Base-by-base conservation (phyloP, 1,140 invertebrate genomes). In the Sycophila sp. region DNA sequence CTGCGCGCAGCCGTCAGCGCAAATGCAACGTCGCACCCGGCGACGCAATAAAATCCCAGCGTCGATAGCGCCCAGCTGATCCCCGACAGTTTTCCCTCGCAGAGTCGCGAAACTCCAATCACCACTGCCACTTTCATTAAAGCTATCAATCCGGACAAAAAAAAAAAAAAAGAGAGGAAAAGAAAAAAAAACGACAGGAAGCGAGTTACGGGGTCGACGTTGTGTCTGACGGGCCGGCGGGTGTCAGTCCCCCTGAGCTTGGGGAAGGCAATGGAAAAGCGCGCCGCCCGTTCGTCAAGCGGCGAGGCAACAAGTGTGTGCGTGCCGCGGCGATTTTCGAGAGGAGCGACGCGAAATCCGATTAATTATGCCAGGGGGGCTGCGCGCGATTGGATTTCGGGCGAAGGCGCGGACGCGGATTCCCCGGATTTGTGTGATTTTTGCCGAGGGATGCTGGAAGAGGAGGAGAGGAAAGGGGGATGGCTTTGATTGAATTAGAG, bases 321-420 rank as follows among this genome's bases (percentile, higher is more conserved):
- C 40, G 40, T 40, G 28, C 19, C 42, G 28, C 28, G n/a, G 4
- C 17, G 36, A 67, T 67, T 59, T 58, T 40, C n/a, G 45, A 26
- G 8, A 2, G 19, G 38, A 8, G 49, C 7, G 13, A 26, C 30
- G 51, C 11, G 13, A 49, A 36, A 71, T 71, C 38, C 69, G 60
- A 64, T 71, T 71, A 71, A 64, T 71, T 71, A 71, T 64, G 3
- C 26, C 36, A n/a, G n/a, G n/a, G n/a, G n/a, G n/a, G n/a, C n/a
- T n/a, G n/a, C n/a, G n/a, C 26, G 30, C 34, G 17, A 69, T 69
- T 63, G 47, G 63, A 69, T 69, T 55, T 22, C 15, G 22, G 8
- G 24, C 15, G 38, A 47, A n/a, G 17, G 19, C 15, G 17, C 5
- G 24, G 30, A n/a, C n/a, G n/a, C n/a, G n/a, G n/a, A n/a, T n/a